A percentile compares a stretch with the other conserved stretches of the same genome.
Conservation (phyloP, 2,888 invertebrate genomes). For the Onthophagus sagittarius region DNA sequence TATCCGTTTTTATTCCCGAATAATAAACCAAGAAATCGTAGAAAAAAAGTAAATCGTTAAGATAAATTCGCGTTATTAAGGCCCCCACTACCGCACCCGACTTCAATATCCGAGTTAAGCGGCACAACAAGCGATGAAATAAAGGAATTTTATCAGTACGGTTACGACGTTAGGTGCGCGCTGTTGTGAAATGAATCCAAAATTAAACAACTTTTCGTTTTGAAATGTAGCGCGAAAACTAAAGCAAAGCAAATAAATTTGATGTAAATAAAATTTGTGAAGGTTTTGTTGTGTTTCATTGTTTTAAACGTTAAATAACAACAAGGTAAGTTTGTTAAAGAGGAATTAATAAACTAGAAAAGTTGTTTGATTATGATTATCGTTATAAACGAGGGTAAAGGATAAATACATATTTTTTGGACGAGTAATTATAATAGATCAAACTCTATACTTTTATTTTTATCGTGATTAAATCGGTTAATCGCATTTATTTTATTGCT, state of each 20-base stretch:
- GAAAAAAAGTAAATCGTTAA: too few relatives aligned
- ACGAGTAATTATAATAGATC: neutral
- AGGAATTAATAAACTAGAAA: too few relatives aligned
- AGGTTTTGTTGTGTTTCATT: too few relatives aligned
- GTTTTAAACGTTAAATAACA: too few relatives aligned
- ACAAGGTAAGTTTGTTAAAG: neutral
- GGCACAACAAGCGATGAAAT: neutral
- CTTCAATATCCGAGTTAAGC: neutral
- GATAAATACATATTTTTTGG: neutral
- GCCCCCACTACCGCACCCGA: neutral
- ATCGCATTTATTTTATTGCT: neutral
- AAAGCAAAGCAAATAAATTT: too few relatives aligned
- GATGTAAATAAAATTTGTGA: too few relatives aligned
- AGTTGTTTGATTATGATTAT: neutral
- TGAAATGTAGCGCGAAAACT: neutral
- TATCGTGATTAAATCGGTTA: neutral
- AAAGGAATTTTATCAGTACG: neutral
- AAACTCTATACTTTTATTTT: neutral
- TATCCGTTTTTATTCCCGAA: neutral
- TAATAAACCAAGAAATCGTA: neutral
- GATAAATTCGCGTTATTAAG: neutral
- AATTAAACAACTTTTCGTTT: neutral
- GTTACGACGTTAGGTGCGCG: neutral
- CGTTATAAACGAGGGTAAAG: neutral
- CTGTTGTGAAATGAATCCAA: too few relatives aligned